Conservation (phyloP, 2,113 vertebrate species). For the Erinaceus europaeus region DNA sequence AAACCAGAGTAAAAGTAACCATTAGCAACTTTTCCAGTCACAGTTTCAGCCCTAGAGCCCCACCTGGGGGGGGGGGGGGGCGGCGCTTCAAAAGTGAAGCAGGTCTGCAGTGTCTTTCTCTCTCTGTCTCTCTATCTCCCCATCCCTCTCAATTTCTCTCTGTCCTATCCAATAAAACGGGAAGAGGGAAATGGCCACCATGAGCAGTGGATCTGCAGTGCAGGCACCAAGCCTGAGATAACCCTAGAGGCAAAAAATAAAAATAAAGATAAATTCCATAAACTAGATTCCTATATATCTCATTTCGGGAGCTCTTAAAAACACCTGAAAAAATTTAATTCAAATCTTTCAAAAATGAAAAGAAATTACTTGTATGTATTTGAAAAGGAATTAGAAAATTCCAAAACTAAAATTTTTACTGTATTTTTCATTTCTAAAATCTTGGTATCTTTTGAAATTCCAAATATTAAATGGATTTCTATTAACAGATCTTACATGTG, state of each 20-base stretch:
- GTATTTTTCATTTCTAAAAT: slow-evolving; percentile 16
- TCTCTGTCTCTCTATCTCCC: not conserved
- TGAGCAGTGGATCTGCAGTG: no score
- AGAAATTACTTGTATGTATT: not conserved
- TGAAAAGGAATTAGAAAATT: slow-evolving; percentile 10
- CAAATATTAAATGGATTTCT: not conserved
- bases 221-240: no score
- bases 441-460: slow-evolving; percentile 1
- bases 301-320: no score
- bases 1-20: slow-evolving; percentile 15
- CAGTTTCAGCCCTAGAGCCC: not conserved
- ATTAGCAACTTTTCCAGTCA: not conserved
- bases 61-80: no score
- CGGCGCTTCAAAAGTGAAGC: no score
- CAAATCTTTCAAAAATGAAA: slow-evolving; percentile 33
- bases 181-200: no score
- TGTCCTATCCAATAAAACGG: not conserved
- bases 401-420: not conserved
- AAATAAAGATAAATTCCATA: not conserved
- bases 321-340: not conserved
- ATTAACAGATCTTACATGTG: slow-evolving; percentile 28
- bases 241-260: no score
- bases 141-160: not conserved
- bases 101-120: no score
- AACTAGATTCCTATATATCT: no score